phyloP scores from a whole-genome alignment of 2,888 invertebrate genomes.

The Megalurothrips usitatus region DNA sequence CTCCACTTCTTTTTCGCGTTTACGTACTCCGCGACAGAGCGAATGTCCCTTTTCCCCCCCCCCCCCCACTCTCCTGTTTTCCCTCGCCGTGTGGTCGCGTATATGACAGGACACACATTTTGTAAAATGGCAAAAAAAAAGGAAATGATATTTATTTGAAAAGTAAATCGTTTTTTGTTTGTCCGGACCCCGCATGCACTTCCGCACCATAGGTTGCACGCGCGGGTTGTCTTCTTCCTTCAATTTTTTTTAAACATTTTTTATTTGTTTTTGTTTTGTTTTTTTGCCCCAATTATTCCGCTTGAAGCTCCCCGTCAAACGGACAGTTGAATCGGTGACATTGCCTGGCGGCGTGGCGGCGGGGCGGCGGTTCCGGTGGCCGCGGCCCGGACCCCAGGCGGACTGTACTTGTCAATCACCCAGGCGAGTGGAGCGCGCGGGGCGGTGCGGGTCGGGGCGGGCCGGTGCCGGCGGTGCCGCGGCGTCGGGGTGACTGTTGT shows the following conservation, averaged over 20 bases:
- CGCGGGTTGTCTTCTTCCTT: neutral
- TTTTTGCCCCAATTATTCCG: slow-evolving; percentile 9
- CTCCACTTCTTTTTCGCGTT: neutral
- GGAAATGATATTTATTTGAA: neutral
- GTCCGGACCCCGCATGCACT: no score
- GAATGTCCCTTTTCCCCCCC: slow-evolving; percentile 25
- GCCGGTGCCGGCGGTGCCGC: slow-evolving; percentile 33
- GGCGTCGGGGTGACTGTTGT: slow-evolving; percentile 35
- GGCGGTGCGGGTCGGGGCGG: slow-evolving; percentile 37
- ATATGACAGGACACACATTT: no score
- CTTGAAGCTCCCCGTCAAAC: slow-evolving; percentile 18
- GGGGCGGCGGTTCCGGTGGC: slow-evolving; percentile 37
- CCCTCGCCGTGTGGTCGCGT: neutral
- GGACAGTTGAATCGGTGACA: slow-evolving; percentile 31
- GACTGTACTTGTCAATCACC: slow-evolving; percentile 45
- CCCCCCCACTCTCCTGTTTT: neutral
- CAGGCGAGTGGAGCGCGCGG: slow-evolving; percentile 38
- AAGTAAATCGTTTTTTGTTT: neutral
- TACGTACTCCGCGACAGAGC: slow-evolving; percentile 36
- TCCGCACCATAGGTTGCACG: neutral
- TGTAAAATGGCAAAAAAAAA: neutral
- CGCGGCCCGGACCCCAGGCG: slow-evolving; percentile 36
- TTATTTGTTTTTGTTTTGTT: neutral
- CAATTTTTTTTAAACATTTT: neutral
- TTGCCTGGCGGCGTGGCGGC: slow-evolving; percentile 35